These are phyloP conservation scores for Cyprinodon variegatus DNA, from an alignment of 2,113 vertebrate genomes.

Conservation along the genomic window DNA sequence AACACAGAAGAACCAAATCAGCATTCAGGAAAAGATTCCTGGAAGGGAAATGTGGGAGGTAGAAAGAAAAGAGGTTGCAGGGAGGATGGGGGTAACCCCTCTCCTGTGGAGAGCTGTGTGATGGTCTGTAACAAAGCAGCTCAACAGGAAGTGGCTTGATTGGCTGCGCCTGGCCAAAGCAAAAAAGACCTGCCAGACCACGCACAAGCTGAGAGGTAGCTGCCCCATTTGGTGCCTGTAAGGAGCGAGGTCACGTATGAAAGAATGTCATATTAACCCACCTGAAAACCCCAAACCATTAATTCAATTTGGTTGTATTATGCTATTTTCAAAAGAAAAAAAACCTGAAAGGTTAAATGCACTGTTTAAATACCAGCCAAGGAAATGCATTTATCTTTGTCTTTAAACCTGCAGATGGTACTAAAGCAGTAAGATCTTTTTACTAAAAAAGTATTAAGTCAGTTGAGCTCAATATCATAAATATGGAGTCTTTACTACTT, in stretches of 20 bases:
- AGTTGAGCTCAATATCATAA: not conserved
- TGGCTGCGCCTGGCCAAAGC: slow-evolving; percentile 50
- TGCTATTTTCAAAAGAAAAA: not conserved
- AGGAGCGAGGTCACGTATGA: slow-evolving; percentile 22
- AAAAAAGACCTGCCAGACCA: slow-evolving; percentile 57
- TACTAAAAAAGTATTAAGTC: not conserved
- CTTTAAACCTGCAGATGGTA: not conserved
- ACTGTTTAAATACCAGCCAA: not conserved
- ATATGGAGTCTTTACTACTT: slow-evolving; percentile 4
- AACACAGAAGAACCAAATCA: slow-evolving; percentile 59
- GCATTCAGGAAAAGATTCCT: slow-evolving; percentile 67
- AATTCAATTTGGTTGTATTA: not conserved
- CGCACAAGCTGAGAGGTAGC: slow-evolving; percentile 42
- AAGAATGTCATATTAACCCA: slow-evolving; percentile 24
- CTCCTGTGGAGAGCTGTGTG: slow-evolving; percentile 64
- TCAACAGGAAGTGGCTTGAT: slow-evolving; percentile 69
- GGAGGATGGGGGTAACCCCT: slow-evolving; percentile 37
- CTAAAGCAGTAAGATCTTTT: not conserved
- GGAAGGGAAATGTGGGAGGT: slow-evolving; percentile 54
- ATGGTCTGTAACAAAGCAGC: slow-evolving; percentile 77
- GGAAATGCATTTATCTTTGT: not conserved
- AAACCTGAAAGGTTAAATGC: too few species aligned
- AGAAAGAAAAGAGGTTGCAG: slow-evolving; percentile 28
- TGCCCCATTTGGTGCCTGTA: slow-evolving; percentile 50
- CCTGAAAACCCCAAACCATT: not conserved